Evolutionary conservation across 1,140 invertebrate species (phyloP).

Genomic region (Drosophila kikkawai): DNA sequence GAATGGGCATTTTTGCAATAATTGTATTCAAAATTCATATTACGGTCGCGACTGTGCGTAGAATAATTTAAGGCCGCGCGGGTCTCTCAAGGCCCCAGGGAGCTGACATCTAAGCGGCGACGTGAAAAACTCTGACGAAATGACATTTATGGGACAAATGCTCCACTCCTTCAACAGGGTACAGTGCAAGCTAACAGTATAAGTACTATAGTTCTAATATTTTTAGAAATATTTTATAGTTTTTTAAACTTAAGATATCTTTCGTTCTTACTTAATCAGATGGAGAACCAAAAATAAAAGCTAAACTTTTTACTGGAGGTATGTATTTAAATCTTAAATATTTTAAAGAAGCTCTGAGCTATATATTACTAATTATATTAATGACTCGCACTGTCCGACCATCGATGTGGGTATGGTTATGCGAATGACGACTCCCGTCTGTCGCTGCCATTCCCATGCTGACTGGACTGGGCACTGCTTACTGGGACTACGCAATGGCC

Average conservation of each 20-base stretch:
- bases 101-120: conserved; percentile 58
- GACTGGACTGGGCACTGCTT: conserved; percentile 19
- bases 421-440: conserved; percentile 45
- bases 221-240: background rate
- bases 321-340: background rate
- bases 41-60: conserved; percentile 65
- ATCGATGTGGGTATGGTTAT: conserved; percentile 51
- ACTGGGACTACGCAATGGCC: conserved; percentile 16
- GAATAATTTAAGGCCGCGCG: conserved; percentile 68
- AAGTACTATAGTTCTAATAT: background rate
- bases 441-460: conserved; percentile 40
- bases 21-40: conserved; percentile 82
- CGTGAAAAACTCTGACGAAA: conserved; percentile 75
- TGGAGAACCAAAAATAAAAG: background rate
- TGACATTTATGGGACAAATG: conserved; percentile 83
- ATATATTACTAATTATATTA: background rate
- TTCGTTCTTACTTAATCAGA: too few relatives aligned
- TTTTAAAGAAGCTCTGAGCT: too few relatives aligned
- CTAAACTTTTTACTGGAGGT: accelerated
- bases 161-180: conserved; percentile 67
- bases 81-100: conserved; percentile 52
- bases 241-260: too few relatives aligned
- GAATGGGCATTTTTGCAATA: conserved; percentile 69
- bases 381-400: conserved; percentile 11
- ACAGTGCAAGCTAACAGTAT: conserved; percentile 15